Conservation (phyloP, 2,113 vertebrate species). For the Chaetura pelagica region DNA sequence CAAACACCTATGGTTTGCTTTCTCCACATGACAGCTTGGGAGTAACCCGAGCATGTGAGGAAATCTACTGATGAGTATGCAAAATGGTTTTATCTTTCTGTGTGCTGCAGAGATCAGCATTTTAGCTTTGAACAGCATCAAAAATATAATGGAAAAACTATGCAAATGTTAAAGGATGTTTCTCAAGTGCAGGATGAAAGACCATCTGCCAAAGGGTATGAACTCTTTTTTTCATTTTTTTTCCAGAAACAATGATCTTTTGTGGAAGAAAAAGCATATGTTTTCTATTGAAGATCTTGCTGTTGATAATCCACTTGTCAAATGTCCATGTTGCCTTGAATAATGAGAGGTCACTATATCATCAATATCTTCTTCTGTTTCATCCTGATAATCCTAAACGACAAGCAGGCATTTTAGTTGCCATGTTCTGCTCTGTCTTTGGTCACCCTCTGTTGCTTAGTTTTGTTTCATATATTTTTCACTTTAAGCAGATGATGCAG, state of each 20-base stretch:
- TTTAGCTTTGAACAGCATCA: neutral
- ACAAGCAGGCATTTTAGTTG: conserved; percentile 35
- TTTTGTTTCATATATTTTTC: neutral
- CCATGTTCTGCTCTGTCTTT: neutral
- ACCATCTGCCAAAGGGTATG: neutral
- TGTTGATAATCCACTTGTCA: conserved; percentile 81
- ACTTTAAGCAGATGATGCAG: neutral
- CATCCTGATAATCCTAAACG: conserved; percentile 83
- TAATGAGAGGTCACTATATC: conserved; percentile 74
- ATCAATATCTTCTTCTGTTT: conserved; percentile 82
- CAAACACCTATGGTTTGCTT: neutral
- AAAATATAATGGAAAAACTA: neutral
- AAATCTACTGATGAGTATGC: neutral
- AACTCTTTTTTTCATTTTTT: neutral
- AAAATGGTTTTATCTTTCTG: neutral
- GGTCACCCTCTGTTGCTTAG: neutral
- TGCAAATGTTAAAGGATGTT: neutral
- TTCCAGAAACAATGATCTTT: neutral
- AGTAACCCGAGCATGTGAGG: neutral
- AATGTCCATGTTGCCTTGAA: conserved; percentile 46
- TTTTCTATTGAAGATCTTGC: conserved; percentile 74
- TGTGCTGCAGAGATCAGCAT: neutral
- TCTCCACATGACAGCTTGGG: neutral
- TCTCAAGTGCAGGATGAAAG: neutral
- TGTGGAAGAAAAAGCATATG: neutral